Percentiles rank a stretch among this genome's conserved stretches.
Evolutionary conservation across 2,888 invertebrate species (phyloP).

Genomic region (Cerceris rybyensis): DNA sequence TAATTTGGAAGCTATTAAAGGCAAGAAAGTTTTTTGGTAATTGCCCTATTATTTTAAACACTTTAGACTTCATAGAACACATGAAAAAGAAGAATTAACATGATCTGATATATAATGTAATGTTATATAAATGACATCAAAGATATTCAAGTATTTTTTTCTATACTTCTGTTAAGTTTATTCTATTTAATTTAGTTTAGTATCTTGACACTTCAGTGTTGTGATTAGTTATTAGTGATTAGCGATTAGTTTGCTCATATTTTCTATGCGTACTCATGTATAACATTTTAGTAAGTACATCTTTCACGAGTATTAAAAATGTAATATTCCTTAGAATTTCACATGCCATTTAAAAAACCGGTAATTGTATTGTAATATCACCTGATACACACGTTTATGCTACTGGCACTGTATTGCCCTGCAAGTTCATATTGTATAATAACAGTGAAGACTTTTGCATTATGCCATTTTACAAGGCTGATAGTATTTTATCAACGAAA

Average conservation of each 20-base stretch:
- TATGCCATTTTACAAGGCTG: constrained; percentile 36
- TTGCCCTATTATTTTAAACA: constrained; percentile 11
- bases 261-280: neutral
- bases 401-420: constrained; percentile 13
- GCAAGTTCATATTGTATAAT: constrained; percentile 13
- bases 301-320: constrained; percentile 6
- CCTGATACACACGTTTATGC: neutral
- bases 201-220: constrained; percentile 27
- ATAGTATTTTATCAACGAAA: constrained; percentile 29
- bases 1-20: neutral
- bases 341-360: constrained; percentile 7
- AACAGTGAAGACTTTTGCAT: constrained; percentile 30
- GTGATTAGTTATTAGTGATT: constrained; percentile 38
- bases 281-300: constrained; percentile 1
- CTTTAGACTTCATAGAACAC: constrained; percentile 1
- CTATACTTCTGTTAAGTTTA: constrained; percentile 22
- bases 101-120: neutral
- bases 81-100: neutral
- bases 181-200: constrained; percentile 14
- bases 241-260: constrained; percentile 32
- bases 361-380: constrained; percentile 6
- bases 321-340: constrained; percentile 1
- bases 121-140: neutral
- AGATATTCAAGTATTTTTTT: neutral
- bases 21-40: constrained; percentile 4